These are phyloP conservation scores for Drosophila antonietae DNA, from an alignment of 2,888 invertebrate species.

Conservation along the genomic window DNA sequence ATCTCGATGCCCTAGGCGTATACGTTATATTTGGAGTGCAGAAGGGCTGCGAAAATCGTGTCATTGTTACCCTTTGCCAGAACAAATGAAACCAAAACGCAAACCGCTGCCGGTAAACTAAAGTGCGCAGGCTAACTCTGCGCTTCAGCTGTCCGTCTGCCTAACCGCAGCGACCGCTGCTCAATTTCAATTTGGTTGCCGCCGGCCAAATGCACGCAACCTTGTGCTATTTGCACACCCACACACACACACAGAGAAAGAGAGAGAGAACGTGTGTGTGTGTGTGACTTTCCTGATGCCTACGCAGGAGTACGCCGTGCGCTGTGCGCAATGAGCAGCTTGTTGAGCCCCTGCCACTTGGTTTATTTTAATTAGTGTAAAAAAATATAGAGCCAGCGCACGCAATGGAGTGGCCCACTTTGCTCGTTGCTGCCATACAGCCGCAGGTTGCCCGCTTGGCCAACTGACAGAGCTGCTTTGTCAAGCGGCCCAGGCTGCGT, in stretches of 20 bases:
- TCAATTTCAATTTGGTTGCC: slow-evolving; percentile 57
- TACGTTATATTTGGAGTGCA: slow-evolving; percentile 12
- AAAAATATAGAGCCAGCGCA: slow-evolving; percentile 65
- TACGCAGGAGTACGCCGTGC: slow-evolving; percentile 23
- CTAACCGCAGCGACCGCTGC: slow-evolving; percentile 33
- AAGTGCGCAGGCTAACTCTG: slow-evolving; percentile 19
- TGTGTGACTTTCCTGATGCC: slow-evolving; percentile 58
- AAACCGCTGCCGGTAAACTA: slow-evolving; percentile 40
- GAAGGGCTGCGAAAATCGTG: slow-evolving; percentile 4
- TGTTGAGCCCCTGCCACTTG: slow-evolving; percentile 63
- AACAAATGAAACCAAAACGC: slow-evolving; percentile 36
- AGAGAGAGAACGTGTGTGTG: slow-evolving; percentile 10
- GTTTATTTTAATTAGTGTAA: slow-evolving; percentile 79
- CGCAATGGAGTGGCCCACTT: slow-evolving; percentile 73
- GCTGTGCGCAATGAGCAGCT: slow-evolving; percentile 33
- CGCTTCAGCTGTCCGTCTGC: background rate
- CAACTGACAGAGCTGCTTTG: slow-evolving; percentile 66
- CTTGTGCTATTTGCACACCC: slow-evolving; percentile 62
- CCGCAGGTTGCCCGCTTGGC: slow-evolving; percentile 63
- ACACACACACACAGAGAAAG: background rate
- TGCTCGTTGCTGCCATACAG: slow-evolving; percentile 64
- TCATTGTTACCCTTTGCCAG: slow-evolving; percentile 10
- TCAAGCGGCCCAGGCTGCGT: slow-evolving; percentile 27
- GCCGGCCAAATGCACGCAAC: slow-evolving; percentile 50
- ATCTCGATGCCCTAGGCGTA: slow-evolving; percentile 26